A percentile compares a stretch with the other conserved stretches of the same genome.
Conservation (phyloP, 1,140 invertebrate genomes). For the Tetragonula clypearis region DNA sequence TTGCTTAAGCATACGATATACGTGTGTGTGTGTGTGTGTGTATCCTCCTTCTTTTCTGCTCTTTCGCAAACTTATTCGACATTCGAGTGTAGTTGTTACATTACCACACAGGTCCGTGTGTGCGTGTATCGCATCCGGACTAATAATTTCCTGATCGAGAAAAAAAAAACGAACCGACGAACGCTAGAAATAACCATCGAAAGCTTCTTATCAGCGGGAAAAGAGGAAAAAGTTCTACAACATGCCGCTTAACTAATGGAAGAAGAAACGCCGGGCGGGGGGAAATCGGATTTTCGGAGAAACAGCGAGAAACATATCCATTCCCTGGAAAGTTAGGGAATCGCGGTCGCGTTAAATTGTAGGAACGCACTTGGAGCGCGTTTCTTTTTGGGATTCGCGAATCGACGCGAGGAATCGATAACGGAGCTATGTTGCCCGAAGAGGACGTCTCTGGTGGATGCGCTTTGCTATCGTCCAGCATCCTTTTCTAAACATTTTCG, state of each 20-base stretch:
- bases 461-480: conserved; percentile 39
- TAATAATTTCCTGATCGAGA: background rate
- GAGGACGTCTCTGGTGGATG: conserved; percentile 22
- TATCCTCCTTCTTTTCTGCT: background rate
- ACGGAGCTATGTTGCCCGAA: conserved; percentile 15
- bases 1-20: background rate
- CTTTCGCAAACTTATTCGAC: background rate
- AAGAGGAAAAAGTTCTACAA: background rate
- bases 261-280: background rate
- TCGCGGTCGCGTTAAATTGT: background rate
- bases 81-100: background rate
- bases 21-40: no score
- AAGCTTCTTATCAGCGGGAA: background rate
- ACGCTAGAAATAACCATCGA: background rate
- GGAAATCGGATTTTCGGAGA: background rate
- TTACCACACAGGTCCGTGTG: background rate
- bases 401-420: conserved; percentile 50
- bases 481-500: conserved; percentile 51
- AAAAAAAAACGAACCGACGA: no score
- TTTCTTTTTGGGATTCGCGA: conserved; percentile 34
- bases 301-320: background rate
- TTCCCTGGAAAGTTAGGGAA: background rate
- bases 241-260: background rate
- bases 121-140: background rate
- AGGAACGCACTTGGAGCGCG: background rate